Percentiles rank a stretch among this genome's conserved stretches.
Evolutionary conservation across 2,113 vertebrate genomes (phyloP).

Genomic region (Thalassoma bifasciatum): DNA sequence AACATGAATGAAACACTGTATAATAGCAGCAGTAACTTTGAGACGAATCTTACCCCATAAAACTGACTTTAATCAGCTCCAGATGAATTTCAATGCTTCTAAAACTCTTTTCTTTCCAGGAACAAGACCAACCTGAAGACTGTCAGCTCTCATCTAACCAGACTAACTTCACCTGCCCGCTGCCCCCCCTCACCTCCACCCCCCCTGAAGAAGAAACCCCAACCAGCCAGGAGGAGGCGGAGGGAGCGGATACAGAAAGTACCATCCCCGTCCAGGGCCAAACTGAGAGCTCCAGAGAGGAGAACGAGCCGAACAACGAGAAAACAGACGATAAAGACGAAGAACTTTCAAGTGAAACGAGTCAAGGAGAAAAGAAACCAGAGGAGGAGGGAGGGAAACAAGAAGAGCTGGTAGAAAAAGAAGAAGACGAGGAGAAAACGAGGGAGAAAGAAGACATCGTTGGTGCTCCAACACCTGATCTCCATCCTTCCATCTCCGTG

Average conservation of each 20-base stretch:
- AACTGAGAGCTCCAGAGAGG: constrained; percentile 60
- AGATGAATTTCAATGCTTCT: too few species aligned
- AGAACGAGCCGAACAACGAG: constrained; percentile 35
- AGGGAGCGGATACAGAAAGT: constrained; percentile 17
- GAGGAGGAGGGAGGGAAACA: neutral
- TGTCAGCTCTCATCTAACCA: neutral
- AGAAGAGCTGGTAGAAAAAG: constrained; percentile 11
- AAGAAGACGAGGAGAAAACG: neutral
- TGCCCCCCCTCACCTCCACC: constrained; percentile 49
- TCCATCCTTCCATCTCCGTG: neutral
- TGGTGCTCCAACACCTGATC: neutral
- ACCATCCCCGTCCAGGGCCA: constrained; percentile 9
- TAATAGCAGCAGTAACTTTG: too few species aligned
- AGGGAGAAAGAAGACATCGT: neutral
- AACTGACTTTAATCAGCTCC: too few species aligned
- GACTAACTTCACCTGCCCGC: constrained; percentile 65
- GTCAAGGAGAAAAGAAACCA: neutral
- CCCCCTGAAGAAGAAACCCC: constrained; percentile 25
- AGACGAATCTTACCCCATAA: too few species aligned
- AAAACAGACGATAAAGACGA: neutral
- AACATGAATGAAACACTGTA: too few species aligned
- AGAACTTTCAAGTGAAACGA: constrained; percentile 8
- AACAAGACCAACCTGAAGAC: constrained; percentile 12
- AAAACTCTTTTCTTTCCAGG: constrained; percentile 21
- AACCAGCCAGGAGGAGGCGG: constrained; percentile 31